These are phyloP conservation scores for Brachypodius melanocephalos DNA, from an alignment of 2,113 vertebrate genomes.

Conservation along the genomic window DNA sequence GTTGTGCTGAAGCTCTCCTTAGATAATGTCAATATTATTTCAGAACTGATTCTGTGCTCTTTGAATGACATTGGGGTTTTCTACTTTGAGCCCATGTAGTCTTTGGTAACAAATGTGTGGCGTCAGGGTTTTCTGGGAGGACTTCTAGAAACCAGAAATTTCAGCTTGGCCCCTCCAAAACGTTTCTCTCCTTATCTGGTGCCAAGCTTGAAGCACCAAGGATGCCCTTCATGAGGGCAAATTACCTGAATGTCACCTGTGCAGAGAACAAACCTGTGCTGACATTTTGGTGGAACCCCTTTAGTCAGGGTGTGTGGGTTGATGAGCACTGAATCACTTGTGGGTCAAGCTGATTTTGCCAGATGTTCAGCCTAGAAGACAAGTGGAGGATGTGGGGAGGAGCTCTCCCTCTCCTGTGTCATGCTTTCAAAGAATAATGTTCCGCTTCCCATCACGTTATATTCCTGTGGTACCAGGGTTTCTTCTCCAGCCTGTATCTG, in stretches of 20 bases:
- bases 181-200: neutral
- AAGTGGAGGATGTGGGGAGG: neutral
- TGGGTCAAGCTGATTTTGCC: neutral
- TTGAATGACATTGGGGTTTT: neutral
- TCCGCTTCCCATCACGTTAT: neutral
- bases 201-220: neutral
- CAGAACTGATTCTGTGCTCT: neutral
- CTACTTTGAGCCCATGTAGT: neutral
- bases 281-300: neutral
- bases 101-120: neutral
- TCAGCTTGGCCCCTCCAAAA: neutral
- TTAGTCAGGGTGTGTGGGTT: neutral
- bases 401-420: neutral
- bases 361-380: neutral
- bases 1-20: neutral
- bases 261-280: neutral
- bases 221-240: neutral
- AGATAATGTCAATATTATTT: neutral
- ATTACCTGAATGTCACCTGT: neutral
- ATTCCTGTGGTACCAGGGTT: neutral
- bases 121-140: neutral
- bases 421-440: neutral
- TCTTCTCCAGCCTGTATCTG: neutral
- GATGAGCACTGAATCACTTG: neutral
- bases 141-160: neutral